phyloP scores from a whole-genome alignment of 2,888 invertebrate genomes.

The Drosophila atripex region DNA sequence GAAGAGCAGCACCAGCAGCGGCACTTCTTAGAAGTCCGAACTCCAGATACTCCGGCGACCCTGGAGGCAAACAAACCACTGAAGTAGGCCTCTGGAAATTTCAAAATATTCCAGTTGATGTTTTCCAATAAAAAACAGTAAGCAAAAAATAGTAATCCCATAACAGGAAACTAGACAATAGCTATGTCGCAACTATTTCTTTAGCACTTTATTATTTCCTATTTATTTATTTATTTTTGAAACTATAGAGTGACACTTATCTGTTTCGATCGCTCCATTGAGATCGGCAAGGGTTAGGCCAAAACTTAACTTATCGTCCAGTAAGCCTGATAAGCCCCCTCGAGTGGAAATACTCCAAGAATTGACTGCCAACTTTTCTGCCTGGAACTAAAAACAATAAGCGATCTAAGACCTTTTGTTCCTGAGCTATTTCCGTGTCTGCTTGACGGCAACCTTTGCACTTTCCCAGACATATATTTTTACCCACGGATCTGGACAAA shows the following conservation, averaged over 20 bases:
- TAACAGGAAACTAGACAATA: background rate
- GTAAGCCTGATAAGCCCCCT: conserved; percentile 65
- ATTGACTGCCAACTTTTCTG: conserved; percentile 31
- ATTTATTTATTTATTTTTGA: conserved; percentile 21
- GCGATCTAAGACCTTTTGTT: conserved; percentile 22
- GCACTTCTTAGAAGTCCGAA: conserved; percentile 56
- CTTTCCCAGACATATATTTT: conserved; percentile 33
- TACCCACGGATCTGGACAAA: background rate
- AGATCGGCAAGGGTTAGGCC: conserved; percentile 25
- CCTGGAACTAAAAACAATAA: conserved; percentile 41
- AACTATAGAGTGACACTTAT: conserved; percentile 71
- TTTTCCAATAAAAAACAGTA: too few species aligned
- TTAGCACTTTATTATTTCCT: conserved; percentile 25
- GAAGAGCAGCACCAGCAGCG: conserved; percentile 37
- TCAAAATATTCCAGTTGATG: background rate
- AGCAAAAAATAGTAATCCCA: conserved; percentile 12
- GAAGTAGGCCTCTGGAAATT: conserved; percentile 26
- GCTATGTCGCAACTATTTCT: conserved; percentile 7
- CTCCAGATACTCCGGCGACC: background rate
- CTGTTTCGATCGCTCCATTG: conserved; percentile 53
- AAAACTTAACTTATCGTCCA: conserved; percentile 62
- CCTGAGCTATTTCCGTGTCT: conserved; percentile 10
- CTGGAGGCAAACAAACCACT: conserved; percentile 34
- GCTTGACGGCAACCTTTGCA: conserved; percentile 18
- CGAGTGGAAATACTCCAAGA: conserved; percentile 45